These are phyloP conservation scores for Drosophila cracens DNA, from an alignment of 2,888 invertebrate genomes.

Conservation along the genomic window DNA sequence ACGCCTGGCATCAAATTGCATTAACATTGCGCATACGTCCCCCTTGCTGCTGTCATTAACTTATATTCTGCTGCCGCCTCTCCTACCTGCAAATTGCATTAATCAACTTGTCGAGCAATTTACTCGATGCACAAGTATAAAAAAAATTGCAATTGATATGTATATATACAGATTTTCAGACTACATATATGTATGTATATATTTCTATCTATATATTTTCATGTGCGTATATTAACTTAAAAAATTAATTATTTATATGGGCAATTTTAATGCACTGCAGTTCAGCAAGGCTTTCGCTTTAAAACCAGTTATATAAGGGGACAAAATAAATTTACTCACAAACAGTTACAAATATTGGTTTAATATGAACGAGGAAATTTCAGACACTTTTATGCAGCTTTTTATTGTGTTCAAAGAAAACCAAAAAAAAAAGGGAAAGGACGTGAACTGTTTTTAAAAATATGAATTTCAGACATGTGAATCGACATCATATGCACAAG, in stretches of 20 bases:
- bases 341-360: background rate
- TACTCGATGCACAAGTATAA: constrained; percentile 35
- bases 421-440: background rate
- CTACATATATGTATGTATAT: background rate
- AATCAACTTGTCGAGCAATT: constrained; percentile 72
- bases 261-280: constrained; percentile 31
- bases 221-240: constrained; percentile 7
- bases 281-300: constrained; percentile 27
- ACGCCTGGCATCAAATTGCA: constrained; percentile 58
- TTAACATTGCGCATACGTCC: constrained; percentile 70
- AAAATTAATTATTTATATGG: constrained; percentile 41
- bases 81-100: constrained; percentile 66
- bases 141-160: constrained; percentile 33
- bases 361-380: constrained; percentile 13
- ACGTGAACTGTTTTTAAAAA: constrained; percentile 35
- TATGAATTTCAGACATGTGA: constrained; percentile 54
- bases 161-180: constrained; percentile 2
- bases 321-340: background rate
- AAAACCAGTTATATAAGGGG: background rate
- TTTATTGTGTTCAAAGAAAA: constrained; percentile 31
- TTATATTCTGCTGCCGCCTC: constrained; percentile 37
- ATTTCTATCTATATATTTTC: background rate
- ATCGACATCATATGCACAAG: constrained; percentile 35
- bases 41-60: constrained; percentile 59
- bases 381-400: constrained; percentile 37